A percentile compares a stretch with the other conserved stretches of the same genome.
Evolutionary conservation across 2,888 invertebrate species (phyloP).

Genomic region (Nomada ferruginata): DNA sequence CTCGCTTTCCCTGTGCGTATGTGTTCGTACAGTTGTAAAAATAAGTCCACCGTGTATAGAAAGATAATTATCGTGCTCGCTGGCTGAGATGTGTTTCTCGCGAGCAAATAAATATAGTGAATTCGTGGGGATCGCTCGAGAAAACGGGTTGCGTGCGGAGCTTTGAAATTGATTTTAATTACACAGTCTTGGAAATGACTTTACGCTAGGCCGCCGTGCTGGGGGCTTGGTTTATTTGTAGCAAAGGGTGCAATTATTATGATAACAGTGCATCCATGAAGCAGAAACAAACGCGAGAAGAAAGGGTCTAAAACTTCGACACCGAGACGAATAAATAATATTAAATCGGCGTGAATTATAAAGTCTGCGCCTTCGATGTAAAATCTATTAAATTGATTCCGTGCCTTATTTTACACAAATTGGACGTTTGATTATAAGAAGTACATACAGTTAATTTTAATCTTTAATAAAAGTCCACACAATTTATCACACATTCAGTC

Average conservation of each 20-base stretch:
- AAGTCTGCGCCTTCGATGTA: too few relatives aligned
- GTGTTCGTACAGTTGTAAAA: not conserved
- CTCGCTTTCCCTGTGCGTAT: too few relatives aligned
- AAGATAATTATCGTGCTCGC: not conserved
- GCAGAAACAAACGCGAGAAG: not conserved
- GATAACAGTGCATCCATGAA: not conserved
- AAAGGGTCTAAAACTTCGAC: too few relatives aligned
- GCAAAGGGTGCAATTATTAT: not conserved
- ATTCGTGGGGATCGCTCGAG: not conserved
- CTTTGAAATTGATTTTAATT: constrained; percentile 21
- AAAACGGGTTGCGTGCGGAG: not conserved
- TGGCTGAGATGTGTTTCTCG: not conserved
- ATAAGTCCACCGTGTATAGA: not conserved
- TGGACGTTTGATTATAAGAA: too few relatives aligned
- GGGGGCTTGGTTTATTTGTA: not conserved
- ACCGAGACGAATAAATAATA: too few relatives aligned
- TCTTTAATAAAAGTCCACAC: too few relatives aligned
- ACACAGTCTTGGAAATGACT: constrained; percentile 1
- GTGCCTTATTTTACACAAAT: too few relatives aligned
- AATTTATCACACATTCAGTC: too few relatives aligned
- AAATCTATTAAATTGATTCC: too few relatives aligned
- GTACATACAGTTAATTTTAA: too few relatives aligned
- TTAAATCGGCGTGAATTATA: too few relatives aligned
- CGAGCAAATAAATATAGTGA: constrained; percentile 4
- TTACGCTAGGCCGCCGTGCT: not conserved